Percentiles rank a stretch among this genome's conserved stretches.
Evolutionary conservation across 2,113 vertebrate species (phyloP).

Genomic region (Nesogale talazaci): DNA sequence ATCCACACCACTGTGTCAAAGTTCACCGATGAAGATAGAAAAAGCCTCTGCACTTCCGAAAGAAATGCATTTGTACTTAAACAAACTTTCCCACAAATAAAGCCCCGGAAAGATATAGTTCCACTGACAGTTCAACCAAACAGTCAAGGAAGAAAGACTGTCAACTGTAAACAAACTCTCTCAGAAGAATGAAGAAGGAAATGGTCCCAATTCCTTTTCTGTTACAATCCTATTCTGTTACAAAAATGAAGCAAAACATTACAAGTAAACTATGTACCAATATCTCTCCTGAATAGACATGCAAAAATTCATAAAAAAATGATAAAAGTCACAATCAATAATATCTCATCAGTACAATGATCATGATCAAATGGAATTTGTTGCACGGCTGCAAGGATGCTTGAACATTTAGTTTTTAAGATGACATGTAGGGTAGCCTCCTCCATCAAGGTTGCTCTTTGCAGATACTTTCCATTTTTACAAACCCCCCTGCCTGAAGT

Average conservation of each 20-base stretch:
- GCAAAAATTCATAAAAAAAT: background rate
- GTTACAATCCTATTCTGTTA: background rate
- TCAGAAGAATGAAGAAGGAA: background rate
- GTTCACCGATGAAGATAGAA: background rate
- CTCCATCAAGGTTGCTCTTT: background rate
- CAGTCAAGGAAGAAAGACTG: background rate
- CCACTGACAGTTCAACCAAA: background rate
- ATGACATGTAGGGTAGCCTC: too few relatives aligned
- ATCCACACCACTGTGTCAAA: background rate
- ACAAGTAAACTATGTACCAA: background rate
- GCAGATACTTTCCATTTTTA: accelerated
- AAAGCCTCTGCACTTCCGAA: background rate
- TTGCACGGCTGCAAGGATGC: background rate
- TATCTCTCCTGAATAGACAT: background rate
- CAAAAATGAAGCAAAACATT: background rate
- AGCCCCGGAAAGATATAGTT: background rate
- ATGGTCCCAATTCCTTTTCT: background rate
- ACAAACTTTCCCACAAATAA: background rate
- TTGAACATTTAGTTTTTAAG: too few relatives aligned
- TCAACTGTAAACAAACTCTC: background rate
- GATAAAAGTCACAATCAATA: background rate
- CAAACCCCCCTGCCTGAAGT: accelerated
- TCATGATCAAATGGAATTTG: background rate
- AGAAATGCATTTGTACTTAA: background rate
- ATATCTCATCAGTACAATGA: background rate